Evolutionary conservation across 2,113 vertebrate species (phyloP).

Genomic region (Herpetotheres cachinnans): DNA sequence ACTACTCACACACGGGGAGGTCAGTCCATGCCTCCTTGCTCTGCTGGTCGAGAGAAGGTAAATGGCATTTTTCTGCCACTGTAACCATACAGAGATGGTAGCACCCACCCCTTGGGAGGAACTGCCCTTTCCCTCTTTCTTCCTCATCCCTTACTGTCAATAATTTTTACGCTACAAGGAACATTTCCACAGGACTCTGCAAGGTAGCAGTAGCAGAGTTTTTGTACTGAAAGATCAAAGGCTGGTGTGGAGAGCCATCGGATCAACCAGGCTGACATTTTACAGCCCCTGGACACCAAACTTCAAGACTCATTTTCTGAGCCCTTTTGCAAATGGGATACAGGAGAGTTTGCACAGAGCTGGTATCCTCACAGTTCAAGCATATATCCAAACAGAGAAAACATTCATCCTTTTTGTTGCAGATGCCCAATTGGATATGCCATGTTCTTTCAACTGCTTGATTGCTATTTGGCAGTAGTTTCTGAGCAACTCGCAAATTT

Average conservation of each 20-base stretch:
- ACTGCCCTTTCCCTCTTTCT: background rate
- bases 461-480: conserved; percentile 71
- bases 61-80: background rate
- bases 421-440: background rate
- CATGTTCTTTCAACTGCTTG: conserved; percentile 62
- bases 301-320: background rate
- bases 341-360: background rate
- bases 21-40: background rate
- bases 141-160: background rate
- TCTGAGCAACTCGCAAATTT: conserved; percentile 70
- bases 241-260: background rate
- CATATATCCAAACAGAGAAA: conserved; percentile 28
- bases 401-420: conserved; percentile 26
- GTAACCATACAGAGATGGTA: background rate
- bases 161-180: background rate
- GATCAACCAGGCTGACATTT: background rate
- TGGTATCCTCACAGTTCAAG: background rate
- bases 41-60: background rate
- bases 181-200: background rate
- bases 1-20: background rate
- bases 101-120: background rate
- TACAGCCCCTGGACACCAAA: background rate
- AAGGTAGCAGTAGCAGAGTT: background rate
- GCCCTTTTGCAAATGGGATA: background rate
- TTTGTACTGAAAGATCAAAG: background rate